Evolutionary conservation across 1,140 invertebrate genomes (phyloP), one percentile per base, ranked within the genome.

Genomic region (Chrysomallon squamiferum): DNA sequence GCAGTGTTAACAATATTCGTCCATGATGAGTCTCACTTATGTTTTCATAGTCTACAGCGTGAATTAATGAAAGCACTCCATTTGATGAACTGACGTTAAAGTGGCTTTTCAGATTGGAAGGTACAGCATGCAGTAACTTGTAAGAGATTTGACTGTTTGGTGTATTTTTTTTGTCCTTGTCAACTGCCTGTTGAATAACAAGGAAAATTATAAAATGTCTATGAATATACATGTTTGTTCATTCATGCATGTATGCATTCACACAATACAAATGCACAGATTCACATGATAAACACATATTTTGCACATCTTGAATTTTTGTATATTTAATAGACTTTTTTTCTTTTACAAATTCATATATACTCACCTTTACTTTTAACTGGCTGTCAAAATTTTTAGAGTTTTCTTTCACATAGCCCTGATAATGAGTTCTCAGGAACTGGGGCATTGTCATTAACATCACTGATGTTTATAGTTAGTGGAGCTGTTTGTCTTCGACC

Each of bases 121-220:
- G 71, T 2, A 41, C 30, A n/a, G 54, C 49, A 3, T 32, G 49
- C 1, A 62, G 7, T 3, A 65, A 65, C 13, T 15, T 54, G 60
- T 67, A 76, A 15, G 41, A 43, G 3, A 76, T 56, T 18, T 62
- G 11, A 29, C 68, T 68, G 66, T 76, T 76, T 13, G 49, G 58
- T 22, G 68, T 67, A 20, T 66, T 59, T 49, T 64, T 52, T 47
- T 71, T 47, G 54, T 76, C 74, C 30, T 61, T 65, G 57, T 76
- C 74, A n/a, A 38, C 65, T 6, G 74, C 74, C 74, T 76, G 25
- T 30, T 4, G 25, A 1, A n/a, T n/a, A n/a, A 18, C 33, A 62
- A 41, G 27, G 22, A 54, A 47, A 33, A 15, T 58, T 52, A 45
- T 52, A 62, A 96, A 94, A 66, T 91, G 93, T 47, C 18, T 47